Conservation (phyloP, 2,888 invertebrate species). For the Cabera pusaria region DNA sequence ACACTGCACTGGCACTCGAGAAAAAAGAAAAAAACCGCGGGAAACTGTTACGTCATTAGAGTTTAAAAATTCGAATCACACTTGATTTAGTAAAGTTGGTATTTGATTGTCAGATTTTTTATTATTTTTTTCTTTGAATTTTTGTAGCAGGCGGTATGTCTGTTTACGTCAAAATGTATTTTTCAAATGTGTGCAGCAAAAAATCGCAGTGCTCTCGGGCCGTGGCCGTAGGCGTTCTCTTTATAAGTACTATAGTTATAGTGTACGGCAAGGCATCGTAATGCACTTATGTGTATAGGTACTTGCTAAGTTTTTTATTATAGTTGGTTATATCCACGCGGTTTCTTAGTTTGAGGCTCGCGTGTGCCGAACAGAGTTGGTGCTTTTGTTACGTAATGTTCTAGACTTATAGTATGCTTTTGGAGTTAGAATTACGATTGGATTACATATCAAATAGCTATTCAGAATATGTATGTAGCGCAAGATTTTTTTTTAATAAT, state of each 20-base stretch:
- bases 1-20: slow-evolving; percentile 36
- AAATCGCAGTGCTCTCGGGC: slow-evolving; percentile 70
- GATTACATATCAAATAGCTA: too few relatives aligned
- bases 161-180: slow-evolving; percentile 81
- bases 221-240: slow-evolving; percentile 65
- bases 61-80: slow-evolving; percentile 18
- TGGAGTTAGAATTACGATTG: too few relatives aligned
- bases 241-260: slow-evolving; percentile 57
- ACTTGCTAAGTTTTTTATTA: slow-evolving; percentile 82
- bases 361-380: slow-evolving; percentile 54
- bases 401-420: slow-evolving; percentile 6
- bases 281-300: slow-evolving; percentile 80
- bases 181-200: slow-evolving; percentile 78
- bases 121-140: slow-evolving; percentile 24
- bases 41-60: slow-evolving; percentile 14
- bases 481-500: too few relatives aligned
- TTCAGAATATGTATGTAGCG: too few relatives aligned
- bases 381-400: slow-evolving; percentile 55
- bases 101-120: not conserved
- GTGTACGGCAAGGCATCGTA: slow-evolving; percentile 63
- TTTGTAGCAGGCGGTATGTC: slow-evolving; percentile 66
- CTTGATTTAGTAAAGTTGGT: too few relatives aligned
- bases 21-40: slow-evolving; percentile 20
- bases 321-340: slow-evolving; percentile 72
- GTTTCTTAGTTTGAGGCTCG: slow-evolving; percentile 71